Base-by-base conservation (phyloP, 1,140 invertebrate genomes). In the Coenobita brevimanus region DNA sequence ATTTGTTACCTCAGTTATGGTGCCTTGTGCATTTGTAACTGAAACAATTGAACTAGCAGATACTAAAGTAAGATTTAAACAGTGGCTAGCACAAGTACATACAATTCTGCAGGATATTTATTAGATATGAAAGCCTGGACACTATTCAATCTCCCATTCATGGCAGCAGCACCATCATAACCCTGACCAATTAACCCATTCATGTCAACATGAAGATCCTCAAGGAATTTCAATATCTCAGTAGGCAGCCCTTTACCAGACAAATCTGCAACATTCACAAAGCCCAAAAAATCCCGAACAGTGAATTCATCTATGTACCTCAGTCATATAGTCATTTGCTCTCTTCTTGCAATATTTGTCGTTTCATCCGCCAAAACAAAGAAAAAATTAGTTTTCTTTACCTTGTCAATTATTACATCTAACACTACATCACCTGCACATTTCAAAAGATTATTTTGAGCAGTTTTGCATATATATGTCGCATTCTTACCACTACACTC, bases 121-220 rank as follows among this genome's bases (percentile, higher is more conserved):
- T 89, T 67, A 60, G 64, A 64, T 21, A 91, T 89, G 73, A 41
- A 62, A 62, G 90, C 62, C 54, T 91, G 86, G 82, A 91, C 91
- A 83, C 91, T 90, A 80, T 89, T 89, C 30, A 90, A 80, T 80
- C 89, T 89, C 17, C 91, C 91, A 91, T 30, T 82, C 88, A 92
- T 91, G 24, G 83, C 83, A 89, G 87, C 38, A 67, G 89, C 90
- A 21, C 90, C 90, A 89, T 91, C 91, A 89, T 92, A 92, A 10
- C 89, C 91, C 89, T 91, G 91, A 0, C 89, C 90, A 71, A 85
- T 43, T 38, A 91, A 36, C 71, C 64, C 62, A 15, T 89, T 79
- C 80, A 89, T 41, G 30, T 90, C 80, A 73, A 90, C 30, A 17
- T 76, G 64, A 50, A 88, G 79, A 46, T 75, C 83, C 50, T 54